Conservation (phyloP, 2,888 invertebrate species). For the Ochropleura leucogaster region DNA sequence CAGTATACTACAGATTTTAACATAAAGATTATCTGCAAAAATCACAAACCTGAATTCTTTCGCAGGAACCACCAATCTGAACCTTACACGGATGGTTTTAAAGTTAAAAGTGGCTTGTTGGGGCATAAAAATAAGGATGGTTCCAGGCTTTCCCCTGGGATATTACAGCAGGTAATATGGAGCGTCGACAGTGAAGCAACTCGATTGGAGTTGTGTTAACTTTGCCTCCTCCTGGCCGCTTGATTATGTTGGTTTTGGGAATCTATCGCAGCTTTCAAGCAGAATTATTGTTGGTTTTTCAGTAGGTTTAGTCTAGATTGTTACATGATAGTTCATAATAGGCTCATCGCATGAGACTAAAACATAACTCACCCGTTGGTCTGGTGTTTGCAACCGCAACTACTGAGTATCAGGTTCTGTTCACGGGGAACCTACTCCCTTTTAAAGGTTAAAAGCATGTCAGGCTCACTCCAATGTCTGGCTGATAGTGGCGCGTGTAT, state of each 20-base stretch:
- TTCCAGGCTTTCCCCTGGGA: constrained; percentile 55
- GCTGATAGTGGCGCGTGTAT: no score
- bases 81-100: neutral
- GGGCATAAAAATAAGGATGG: constrained; percentile 48
- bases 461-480: no score
- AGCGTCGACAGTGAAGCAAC: constrained; percentile 60
- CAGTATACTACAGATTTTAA: constrained; percentile 66
- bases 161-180: constrained; percentile 65
- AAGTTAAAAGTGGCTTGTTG: constrained; percentile 28
- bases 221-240: constrained; percentile 50
- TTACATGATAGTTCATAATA: neutral
- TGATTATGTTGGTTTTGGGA: constrained; percentile 57
- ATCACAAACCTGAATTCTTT: constrained; percentile 58
- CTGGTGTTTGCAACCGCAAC: no score
- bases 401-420: no score
- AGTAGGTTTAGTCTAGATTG: neutral
- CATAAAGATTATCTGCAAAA: constrained; percentile 69
- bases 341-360: neutral
- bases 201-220: constrained; percentile 64
- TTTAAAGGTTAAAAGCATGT: no score
- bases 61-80: neutral
- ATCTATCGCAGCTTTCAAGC: constrained; percentile 27
- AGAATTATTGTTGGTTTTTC: constrained; percentile 22
- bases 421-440: no score
- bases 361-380: neutral